Evolutionary conservation across 2,797 vertebrate genomes (phyloP).

Genomic region (Oryzias sinensis): DNA sequence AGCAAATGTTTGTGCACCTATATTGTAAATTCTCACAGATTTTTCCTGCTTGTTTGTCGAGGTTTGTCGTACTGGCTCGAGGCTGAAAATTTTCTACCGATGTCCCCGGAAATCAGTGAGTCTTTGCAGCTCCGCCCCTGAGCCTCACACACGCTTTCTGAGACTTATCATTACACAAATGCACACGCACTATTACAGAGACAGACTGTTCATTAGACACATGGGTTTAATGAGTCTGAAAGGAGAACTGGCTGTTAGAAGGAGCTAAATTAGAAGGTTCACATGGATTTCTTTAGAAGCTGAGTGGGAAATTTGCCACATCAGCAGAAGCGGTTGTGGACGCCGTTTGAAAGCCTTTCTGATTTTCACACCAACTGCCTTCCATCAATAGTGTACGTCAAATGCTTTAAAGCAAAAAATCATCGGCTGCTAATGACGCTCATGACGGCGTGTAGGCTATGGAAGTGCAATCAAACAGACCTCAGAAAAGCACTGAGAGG

Average conservation of each 20-base stretch:
- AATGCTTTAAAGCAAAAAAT: constrained; percentile 37
- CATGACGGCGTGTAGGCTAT: constrained; percentile 28
- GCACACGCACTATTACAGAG: constrained; percentile 10
- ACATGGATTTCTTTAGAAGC: constrained; percentile 77
- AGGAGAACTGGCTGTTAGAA: constrained; percentile 82
- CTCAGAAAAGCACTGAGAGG: constrained; percentile 21
- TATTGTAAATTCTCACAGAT: too few species aligned
- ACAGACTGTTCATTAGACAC: constrained; percentile 72
- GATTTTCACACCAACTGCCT: constrained; percentile 48
- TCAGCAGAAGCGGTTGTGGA: constrained; percentile 76
- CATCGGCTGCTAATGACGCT: constrained; percentile 52
- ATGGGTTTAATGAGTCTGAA: constrained; percentile 86
- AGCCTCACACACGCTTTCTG: constrained; percentile 12
- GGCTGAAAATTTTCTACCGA: too few species aligned
- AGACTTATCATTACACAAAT: constrained; percentile 27
- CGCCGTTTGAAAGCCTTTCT: constrained; percentile 68
- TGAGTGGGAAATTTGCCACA: constrained; percentile 76
- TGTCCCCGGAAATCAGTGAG: too few species aligned
- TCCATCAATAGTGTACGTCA: constrained; percentile 45
- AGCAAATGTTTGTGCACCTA: too few species aligned
- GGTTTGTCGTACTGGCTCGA: too few species aligned
- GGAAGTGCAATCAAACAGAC: constrained; percentile 44
- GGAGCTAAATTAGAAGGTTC: constrained; percentile 85
- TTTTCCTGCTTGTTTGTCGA: too few species aligned
- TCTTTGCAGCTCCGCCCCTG: constrained; percentile 2